phyloP scores from a whole-genome alignment of 53 echinoderm and acorn worm genomes.

The Temnopleurus reevesii region DNA sequence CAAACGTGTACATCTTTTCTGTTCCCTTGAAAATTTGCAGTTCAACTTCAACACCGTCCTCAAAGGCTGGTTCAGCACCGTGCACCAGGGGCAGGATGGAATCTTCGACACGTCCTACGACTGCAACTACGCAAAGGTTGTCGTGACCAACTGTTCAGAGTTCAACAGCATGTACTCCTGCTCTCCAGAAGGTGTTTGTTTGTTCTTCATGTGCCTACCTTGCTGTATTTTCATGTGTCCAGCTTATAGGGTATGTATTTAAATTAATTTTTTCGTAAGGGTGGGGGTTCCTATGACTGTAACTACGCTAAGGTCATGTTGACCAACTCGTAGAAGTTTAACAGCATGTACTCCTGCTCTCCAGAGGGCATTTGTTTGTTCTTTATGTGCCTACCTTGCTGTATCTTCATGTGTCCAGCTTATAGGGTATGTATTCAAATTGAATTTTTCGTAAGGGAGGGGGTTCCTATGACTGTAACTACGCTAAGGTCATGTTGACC shows the following conservation, averaged over 20 bases:
- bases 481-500: too few relatives aligned
- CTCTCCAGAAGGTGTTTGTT: conserved; percentile 48
- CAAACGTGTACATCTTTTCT: too few relatives aligned
- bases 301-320: conserved; percentile 39
- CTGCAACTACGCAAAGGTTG: conserved; percentile 49
- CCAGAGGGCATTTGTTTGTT: too few relatives aligned
- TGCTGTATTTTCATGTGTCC: conserved; percentile 61
- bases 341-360: too few relatives aligned
- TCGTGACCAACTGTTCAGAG: conserved; percentile 56
- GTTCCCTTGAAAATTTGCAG: not conserved
- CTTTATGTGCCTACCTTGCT: too few relatives aligned
- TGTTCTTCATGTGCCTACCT: conserved; percentile 57
- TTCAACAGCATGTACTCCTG: conserved; percentile 52
- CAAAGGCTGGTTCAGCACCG: conserved; percentile 49
- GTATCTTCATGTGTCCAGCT: too few relatives aligned
- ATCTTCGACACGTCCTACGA: conserved; percentile 30
- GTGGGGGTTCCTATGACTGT: conserved; percentile 34
- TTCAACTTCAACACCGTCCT: conserved; percentile 57
- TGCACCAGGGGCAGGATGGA: conserved; percentile 46
- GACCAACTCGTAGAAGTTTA: conserved; percentile 38
- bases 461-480: too few relatives aligned
- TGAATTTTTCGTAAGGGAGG: too few relatives aligned
- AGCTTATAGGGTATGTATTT: conserved; percentile 50
- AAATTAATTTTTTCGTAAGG: too few relatives aligned
- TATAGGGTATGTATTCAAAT: too few relatives aligned